Conservation (phyloP, 30 jellyfish, hydroid and myxozoan genomes). For the Calvadosia cruxmelitensis region DNA sequence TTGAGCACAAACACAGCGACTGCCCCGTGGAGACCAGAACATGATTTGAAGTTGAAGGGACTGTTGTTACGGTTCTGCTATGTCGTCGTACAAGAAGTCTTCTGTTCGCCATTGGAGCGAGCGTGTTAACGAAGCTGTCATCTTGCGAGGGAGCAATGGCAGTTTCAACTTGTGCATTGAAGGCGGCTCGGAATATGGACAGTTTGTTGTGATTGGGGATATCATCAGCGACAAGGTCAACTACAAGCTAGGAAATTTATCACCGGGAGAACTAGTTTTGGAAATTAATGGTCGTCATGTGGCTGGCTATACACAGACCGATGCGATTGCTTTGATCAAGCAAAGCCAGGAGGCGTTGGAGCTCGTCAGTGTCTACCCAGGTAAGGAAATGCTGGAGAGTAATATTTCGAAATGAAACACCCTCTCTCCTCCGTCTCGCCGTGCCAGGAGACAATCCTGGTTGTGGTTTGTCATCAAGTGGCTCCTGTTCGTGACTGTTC, state of each 20-base stretch:
- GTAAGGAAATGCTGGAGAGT: slow-evolving; percentile 30
- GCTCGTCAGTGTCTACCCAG: slow-evolving; percentile 77
- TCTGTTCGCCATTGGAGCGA: slow-evolving; percentile 74
- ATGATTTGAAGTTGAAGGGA: too few species aligned
- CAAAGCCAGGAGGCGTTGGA: slow-evolving; percentile 65
- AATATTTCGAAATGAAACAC: too few species aligned
- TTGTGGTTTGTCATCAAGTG: too few species aligned
- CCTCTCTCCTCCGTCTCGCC: too few species aligned
- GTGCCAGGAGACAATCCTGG: too few species aligned
- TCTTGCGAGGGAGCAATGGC: slow-evolving; percentile 87
- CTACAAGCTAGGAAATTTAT: slow-evolving; percentile 53
- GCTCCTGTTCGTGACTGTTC: too few species aligned
- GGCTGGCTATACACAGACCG: slow-evolving; percentile 98
- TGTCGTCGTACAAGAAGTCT: background rate
- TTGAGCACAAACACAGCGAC: background rate
- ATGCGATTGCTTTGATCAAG: slow-evolving; percentile 77
- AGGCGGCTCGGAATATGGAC: slow-evolving; percentile 99
- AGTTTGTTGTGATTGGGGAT: slow-evolving; percentile 93
- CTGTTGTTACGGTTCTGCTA: background rate
- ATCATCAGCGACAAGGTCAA: slow-evolving; percentile 67
- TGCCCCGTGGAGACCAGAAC: too few species aligned
- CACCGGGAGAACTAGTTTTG: slow-evolving; percentile 89
- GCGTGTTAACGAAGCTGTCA: slow-evolving; percentile 76
- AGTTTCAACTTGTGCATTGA: slow-evolving; percentile 92
- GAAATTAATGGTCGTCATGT: slow-evolving; percentile 89